A percentile compares a stretch with the other conserved stretches of the same genome.
Evolutionary conservation across 1,140 invertebrate genomes (phyloP).

Genomic region (Marisa cornuarietis): DNA sequence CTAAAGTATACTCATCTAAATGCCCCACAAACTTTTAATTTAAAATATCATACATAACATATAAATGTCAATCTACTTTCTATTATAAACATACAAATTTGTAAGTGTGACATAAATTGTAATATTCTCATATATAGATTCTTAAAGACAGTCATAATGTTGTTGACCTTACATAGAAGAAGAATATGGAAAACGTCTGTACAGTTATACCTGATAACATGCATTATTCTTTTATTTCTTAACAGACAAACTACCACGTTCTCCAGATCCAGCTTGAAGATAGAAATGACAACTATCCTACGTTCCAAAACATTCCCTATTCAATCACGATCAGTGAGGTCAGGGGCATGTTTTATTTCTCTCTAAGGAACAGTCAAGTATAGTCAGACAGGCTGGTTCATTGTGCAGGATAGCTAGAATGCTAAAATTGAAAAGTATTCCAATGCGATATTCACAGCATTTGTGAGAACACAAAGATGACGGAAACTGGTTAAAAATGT

Average conservation of each 20-base stretch:
- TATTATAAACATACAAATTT: not conserved
- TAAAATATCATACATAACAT: not conserved
- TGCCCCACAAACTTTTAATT: no score
- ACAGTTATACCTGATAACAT: no score
- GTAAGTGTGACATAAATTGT: not conserved
- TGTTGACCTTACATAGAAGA: not conserved
- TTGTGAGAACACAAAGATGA: no score
- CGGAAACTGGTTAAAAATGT: no score
- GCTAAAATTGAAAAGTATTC: no score
- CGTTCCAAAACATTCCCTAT: constrained; percentile 23
- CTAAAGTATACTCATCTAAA: no score
- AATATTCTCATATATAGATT: not conserved
- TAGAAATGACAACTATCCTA: constrained; percentile 39
- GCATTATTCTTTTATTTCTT: not conserved
- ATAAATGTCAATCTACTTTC: not conserved
- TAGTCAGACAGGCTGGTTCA: not conserved
- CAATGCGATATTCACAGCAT: no score
- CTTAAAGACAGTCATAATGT: not conserved
- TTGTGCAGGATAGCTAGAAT: not conserved
- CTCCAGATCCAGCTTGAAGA: constrained; percentile 32
- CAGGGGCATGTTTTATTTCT: not conserved
- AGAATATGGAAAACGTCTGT: not conserved
- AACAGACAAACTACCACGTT: not conserved
- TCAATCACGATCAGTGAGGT: constrained; percentile 33
- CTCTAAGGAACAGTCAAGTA: no score